A percentile compares a stretch with the other conserved stretches of the same genome.
Evolutionary conservation across 2,113 vertebrate species (phyloP).

Genomic region (Laticauda colubrina): DNA sequence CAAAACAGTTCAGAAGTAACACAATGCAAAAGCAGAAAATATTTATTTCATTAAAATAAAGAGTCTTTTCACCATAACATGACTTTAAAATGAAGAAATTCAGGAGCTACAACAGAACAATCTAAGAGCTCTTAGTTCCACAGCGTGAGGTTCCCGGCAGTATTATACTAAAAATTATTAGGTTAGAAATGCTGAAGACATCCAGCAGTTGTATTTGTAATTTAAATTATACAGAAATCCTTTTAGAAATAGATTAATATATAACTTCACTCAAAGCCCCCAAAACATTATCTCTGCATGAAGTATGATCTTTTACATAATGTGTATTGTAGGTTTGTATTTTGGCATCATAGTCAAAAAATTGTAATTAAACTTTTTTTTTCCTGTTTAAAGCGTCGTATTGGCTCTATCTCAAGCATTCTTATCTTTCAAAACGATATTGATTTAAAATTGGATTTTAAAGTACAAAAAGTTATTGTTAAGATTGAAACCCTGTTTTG

Average conservation of each 20-base stretch:
- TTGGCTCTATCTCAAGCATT: background rate
- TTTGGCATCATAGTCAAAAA: conserved; percentile 25
- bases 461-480: conserved; percentile 34
- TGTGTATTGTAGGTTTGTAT: conserved; percentile 31
- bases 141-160: conserved; percentile 55
- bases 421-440: background rate
- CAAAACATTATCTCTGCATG: conserved; percentile 54
- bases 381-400: background rate
- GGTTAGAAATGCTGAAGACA: conserved; percentile 53
- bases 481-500: background rate
- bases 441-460: conserved; percentile 31
- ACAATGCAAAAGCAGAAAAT: conserved; percentile 58
- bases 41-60: conserved; percentile 66
- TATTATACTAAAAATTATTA: conserved; percentile 62
- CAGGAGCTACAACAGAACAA: conserved; percentile 44
- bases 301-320: conserved; percentile 46
- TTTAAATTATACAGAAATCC: conserved; percentile 53
- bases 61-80: conserved; percentile 57
- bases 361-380: conserved; percentile 8
- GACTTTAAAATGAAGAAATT: conserved; percentile 60
- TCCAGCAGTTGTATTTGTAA: conserved; percentile 25
- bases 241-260: conserved; percentile 56
- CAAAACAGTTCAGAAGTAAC: conserved; percentile 46
- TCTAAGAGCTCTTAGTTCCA: conserved; percentile 61
- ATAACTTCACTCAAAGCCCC: conserved; percentile 49